Evolutionary conservation across 2,888 invertebrate genomes (phyloP), one percentile per base, ranked within the genome.

Genomic region (Lasioglossum leucozonium): DNA sequence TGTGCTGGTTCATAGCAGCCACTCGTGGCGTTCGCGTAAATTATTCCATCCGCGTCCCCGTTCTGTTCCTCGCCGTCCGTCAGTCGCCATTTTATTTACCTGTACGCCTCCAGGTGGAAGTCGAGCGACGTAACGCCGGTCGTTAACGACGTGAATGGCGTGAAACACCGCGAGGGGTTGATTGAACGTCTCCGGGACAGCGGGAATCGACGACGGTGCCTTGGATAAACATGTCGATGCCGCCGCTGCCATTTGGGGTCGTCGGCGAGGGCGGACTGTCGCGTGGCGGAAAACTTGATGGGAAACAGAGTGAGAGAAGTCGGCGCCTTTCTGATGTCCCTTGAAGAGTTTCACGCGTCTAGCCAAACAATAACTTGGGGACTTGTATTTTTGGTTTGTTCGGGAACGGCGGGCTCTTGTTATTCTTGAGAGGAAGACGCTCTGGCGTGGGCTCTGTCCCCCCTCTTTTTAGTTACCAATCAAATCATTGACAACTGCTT

Each of bases 191-290:
- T 42, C 37, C 30, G 30, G 51, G 51, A 30, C 42, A 82, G 42
- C 65, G 67, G 73, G 55, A 82, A 82, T 82, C 84, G 83, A 74
- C 55, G 84, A 71, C 10, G 77, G 62, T 13, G 72, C 65, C 84
- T 84, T 78, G 78, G 78, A 84, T 84, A 84, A 84, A 84, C 84
- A 84, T 71, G 77, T 65, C 71, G 71, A 58, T 13, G 71, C 73
- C 26, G 69, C 71, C n/a, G 10, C 22, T n/a, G 84, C 84, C 78
- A 62, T 84, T 84, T 13, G 40, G 47, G 67, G 51, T 77, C 55
- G 77, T 77, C 77, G 55, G 71, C 67, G 69, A 69, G 77, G 77
- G 69, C 77, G 51, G 67, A 77, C 55, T 26, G 65, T 37, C 65
- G 65, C 30, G 65, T 67, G 65, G 65, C 62, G 6, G 62, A 30